Evolutionary conservation across 2,888 invertebrate species (phyloP), one percentile per base, ranked within the genome.

Genomic region (Sycophila texana): DNA sequence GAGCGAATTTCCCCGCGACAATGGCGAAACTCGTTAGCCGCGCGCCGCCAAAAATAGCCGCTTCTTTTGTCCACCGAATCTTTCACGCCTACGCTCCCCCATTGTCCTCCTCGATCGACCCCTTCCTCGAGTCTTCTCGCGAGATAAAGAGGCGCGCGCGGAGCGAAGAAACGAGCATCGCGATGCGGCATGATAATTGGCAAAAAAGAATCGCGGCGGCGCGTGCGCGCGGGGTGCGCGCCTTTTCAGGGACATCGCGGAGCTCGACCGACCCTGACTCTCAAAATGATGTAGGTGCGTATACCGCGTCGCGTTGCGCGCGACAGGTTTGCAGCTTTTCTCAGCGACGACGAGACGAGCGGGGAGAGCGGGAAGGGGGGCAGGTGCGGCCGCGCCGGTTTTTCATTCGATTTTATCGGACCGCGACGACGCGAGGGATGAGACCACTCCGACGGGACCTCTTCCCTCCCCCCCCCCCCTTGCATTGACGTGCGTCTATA

Each of bases 261-360:
- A 53, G 39, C 49, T 26, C 2, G 60, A 18, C 39, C 74, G 84
- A 81, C 82, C 82, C 82, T 82, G 84, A 83, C 83, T 83, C 82
- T 84, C 83, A 83, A 81, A 84, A 83, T 82, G 82, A 83, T 83
- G 82, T 82, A 80, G 82, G 79, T 79, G 81, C 82, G 39, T 67
- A n/a, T n/a, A 26, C 66, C 51, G 71, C 49, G 20, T 61, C 65
- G 51, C 55, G 14, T 20, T 55, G 58, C 57, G 16, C 22, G n/a
- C 2, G 51, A 12, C 26, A 39, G 39, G 39, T 39, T 39, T 39
- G 39, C 39, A 10, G 39, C 39, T 39, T 39, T 39, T 39, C 39
- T 39, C 39, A 10, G 22, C 53, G 26, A 16, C 61, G 61, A 4
- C 61, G 77, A 60, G n/a, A n/a, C n/a, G n/a, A n/a, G n/a, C 72